Conservation (phyloP, 2,113 vertebrate genomes). For the Empidonax alnorum region DNA sequence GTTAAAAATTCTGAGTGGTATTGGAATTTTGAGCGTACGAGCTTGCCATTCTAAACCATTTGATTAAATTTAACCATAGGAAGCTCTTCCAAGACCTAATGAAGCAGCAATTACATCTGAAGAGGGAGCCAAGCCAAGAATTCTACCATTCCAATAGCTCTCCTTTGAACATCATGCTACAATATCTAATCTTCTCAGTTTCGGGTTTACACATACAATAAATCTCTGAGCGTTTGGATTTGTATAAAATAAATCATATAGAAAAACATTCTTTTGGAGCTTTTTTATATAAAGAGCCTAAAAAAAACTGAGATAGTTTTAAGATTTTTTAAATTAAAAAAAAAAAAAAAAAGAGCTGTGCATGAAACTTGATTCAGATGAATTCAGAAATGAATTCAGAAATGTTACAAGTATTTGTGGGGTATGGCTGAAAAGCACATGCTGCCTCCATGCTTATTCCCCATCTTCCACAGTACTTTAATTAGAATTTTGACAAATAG, state of each 20-base stretch:
- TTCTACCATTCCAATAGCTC: constrained; percentile 74
- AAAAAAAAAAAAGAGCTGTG: neutral
- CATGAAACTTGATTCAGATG: constrained; percentile 20
- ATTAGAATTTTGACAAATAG: neutral
- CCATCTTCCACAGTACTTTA: neutral
- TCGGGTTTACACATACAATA: constrained; percentile 45
- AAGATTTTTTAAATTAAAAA: neutral
- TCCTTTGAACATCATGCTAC: constrained; percentile 73
- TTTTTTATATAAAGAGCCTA: neutral
- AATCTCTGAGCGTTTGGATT: constrained; percentile 40
- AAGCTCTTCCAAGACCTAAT: constrained; percentile 85
- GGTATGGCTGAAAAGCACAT: constrained; percentile 17
- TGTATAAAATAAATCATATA: neutral
- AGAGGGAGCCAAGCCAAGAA: constrained; percentile 80
- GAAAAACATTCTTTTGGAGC: neutral
- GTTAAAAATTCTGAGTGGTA: constrained; percentile 69
- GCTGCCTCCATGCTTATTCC: neutral
- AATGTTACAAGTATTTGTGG: neutral
- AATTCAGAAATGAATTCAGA: constrained; percentile 57
- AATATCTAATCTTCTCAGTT: constrained; percentile 65
- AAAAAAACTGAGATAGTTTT: neutral
- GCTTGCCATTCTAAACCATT: constrained; percentile 82
- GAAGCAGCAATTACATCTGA: constrained; percentile 87
- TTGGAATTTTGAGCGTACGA: constrained; percentile 74
- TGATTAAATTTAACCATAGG: constrained; percentile 87